Evolutionary conservation across 2,888 invertebrate species (phyloP).

Genomic region (Lamellibrachia columna): DNA sequence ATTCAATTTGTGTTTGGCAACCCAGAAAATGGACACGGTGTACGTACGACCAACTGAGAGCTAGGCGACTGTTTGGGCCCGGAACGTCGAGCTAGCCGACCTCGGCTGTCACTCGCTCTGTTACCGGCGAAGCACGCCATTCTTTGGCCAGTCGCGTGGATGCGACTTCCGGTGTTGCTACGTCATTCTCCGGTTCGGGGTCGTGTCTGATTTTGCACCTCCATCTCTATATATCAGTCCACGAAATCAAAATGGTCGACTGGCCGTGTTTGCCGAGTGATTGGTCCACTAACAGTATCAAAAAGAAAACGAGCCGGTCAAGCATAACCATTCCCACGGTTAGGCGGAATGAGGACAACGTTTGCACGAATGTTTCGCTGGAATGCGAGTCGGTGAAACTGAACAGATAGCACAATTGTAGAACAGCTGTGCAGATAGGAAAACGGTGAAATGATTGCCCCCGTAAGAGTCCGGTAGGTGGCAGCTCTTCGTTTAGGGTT

Average conservation of each 20-base stretch:
- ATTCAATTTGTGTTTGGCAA: not conserved
- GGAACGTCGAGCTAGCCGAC: not conserved
- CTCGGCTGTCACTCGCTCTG: not conserved
- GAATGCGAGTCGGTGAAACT: not conserved
- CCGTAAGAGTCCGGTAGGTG: not conserved
- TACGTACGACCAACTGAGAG: not conserved
- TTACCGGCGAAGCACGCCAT: not conserved
- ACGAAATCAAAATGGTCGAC: too few relatives aligned
- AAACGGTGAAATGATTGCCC: not conserved
- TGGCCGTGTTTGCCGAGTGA: not conserved
- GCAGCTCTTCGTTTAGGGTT: not conserved
- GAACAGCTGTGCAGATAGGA: not conserved
- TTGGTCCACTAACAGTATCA: not conserved
- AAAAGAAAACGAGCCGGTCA: too few relatives aligned
- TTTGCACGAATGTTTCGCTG: not conserved
- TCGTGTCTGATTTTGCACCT: not conserved
- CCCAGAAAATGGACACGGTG: slow-evolving; percentile 5
- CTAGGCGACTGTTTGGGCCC: not conserved
- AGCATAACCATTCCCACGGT: too few relatives aligned
- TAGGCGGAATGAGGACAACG: not conserved
- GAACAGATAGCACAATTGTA: not conserved
- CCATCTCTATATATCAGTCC: not conserved
- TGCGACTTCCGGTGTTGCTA: not conserved
- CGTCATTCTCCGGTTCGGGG: not conserved
- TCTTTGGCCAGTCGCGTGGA: not conserved